Evolutionary conservation across 2,113 vertebrate genomes (phyloP), one percentile per base, ranked within the genome.

Genomic region (Xyrauchen texanus): DNA sequence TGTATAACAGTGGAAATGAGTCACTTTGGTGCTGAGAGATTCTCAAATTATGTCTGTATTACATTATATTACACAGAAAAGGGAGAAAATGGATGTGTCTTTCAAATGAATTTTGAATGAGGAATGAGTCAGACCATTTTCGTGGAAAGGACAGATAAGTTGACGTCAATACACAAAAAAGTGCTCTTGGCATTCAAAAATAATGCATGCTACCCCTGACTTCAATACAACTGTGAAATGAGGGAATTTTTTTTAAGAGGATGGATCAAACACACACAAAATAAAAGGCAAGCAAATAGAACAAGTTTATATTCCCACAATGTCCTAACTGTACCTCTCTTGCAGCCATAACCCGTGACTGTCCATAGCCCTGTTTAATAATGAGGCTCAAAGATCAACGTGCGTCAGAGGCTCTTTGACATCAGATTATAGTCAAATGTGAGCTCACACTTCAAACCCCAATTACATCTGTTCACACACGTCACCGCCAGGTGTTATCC

Each of bases 31-130:
- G 9, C 47, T 34, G 49, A 69, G 49, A 69, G 49, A 8, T 8
- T 42, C 52, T 71, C 21, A 34, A 34, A 10, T 57, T n/a, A n/a
- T 12, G 13, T 12, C n/a, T 12, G 4, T n/a, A 12, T 57, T 57
- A 57, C n/a, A 4, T 63, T 8, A 63, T 63, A 62, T 49, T 15
- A 11, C 46, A 46, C 44, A 16, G 15, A 49, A 47, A 5, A 61
- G 0, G 12, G 44, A 47, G 55, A n/a, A 2, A n/a, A 58, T 2
- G 5, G 4, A 47, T 6, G 16, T 46, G 7, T 58, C 42, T 60
- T 72, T 46, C 69, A 60, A 53, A 58, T 63, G 7, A 34, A 73
- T 61, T 61, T 47, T 61, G 55, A 34, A 46, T 62, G 44, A 61
- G 11, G 8, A 72, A n/a, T 62, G 45, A 63, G 58, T 42, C 60